Percentiles rank a stretch among this genome's conserved stretches.
These are phyloP conservation scores for Cryptoblepharus egeriae DNA, from an alignment of 2,797 vertebrate species.

Conservation along the genomic window DNA sequence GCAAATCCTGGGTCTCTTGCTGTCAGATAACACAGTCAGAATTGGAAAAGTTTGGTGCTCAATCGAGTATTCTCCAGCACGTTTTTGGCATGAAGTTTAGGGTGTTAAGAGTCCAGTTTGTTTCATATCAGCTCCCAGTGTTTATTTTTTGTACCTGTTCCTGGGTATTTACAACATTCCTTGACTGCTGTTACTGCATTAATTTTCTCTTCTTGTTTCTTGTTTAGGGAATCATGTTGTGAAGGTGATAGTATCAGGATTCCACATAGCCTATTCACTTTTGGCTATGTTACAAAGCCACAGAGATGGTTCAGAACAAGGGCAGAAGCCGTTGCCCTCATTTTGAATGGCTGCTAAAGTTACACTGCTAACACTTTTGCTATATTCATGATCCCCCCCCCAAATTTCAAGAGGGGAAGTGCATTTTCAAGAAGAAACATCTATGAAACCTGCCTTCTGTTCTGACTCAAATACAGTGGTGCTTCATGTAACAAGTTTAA, in stretches of 20 bases:
- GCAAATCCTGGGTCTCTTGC: constrained; percentile 72
- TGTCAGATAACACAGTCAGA: constrained; percentile 68
- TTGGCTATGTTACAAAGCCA: background rate
- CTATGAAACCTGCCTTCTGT: background rate
- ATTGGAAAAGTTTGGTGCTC: constrained; percentile 68
- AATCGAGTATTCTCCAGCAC: constrained; percentile 43
- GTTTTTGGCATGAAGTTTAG: background rate
- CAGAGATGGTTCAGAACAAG: background rate
- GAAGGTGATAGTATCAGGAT: background rate
- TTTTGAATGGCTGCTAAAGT: background rate
- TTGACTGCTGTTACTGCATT: background rate
- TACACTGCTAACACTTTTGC: background rate
- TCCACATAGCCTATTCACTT: background rate
- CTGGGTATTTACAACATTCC: background rate
- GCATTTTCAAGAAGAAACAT: background rate
- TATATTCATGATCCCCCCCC: background rate
- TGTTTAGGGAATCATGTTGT: background rate
- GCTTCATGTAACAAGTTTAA: too few relatives aligned
- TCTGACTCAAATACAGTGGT: background rate
- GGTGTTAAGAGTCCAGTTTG: background rate
- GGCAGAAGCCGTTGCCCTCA: background rate
- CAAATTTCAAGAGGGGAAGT: background rate
- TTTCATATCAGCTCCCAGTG: background rate
- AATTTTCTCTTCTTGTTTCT: background rate
- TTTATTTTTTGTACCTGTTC: background rate